Evolutionary conservation across 2,113 vertebrate genomes (phyloP).

Genomic region (Sciurus niger): DNA sequence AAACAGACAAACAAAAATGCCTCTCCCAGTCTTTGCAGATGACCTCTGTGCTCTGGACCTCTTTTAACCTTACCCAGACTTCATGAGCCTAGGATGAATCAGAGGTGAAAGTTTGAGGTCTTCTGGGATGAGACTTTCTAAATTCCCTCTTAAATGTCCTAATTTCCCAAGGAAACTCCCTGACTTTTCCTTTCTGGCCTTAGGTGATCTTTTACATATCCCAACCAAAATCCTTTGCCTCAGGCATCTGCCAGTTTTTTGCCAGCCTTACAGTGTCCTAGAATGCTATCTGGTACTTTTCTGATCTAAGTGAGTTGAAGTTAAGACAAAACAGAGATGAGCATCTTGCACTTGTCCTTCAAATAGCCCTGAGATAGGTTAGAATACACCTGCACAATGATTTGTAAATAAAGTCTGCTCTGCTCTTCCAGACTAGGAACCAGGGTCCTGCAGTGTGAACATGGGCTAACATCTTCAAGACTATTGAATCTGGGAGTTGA

Average conservation of each 20-base stretch:
- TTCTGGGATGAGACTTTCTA: not conserved
- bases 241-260: not conserved
- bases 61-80: not conserved
- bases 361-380: not conserved
- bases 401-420: slow-evolving; percentile 5
- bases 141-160: not conserved
- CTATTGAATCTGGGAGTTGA: not conserved
- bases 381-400: not conserved
- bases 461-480: not conserved
- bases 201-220: not conserved
- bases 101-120: slow-evolving; percentile 7
- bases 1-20: not conserved
- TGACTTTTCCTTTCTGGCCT: not conserved
- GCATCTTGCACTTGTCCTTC: not conserved
- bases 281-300: not conserved
- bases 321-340: not conserved
- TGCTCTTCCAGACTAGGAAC: not conserved
- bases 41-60: not conserved
- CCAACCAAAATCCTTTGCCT: not conserved
- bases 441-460: not conserved
- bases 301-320: not conserved
- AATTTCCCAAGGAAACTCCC: not conserved
- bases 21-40: not conserved
- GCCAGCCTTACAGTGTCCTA: not conserved
- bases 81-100: not conserved